These are phyloP conservation scores for Muschampia plurimacula DNA, from an alignment of 2,888 invertebrate species.

Conservation along the genomic window DNA sequence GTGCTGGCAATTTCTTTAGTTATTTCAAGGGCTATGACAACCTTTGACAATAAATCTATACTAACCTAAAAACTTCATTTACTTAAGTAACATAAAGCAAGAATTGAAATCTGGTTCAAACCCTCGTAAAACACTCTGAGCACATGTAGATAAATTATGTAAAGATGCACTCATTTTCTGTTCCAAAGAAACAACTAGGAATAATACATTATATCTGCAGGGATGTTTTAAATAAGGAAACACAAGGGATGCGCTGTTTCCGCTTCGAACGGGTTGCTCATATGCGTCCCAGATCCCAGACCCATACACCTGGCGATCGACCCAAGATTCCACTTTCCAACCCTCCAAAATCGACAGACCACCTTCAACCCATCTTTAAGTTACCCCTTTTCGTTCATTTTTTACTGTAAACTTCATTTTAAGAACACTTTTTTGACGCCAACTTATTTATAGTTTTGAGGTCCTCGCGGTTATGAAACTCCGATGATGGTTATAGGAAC, in stretches of 20 bases:
- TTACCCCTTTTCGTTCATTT: conserved; percentile 68
- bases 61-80: too few relatives aligned
- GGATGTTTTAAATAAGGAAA: conserved; percentile 64
- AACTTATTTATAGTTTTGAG: conserved; percentile 62
- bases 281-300: conserved; percentile 82
- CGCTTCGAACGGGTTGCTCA: conserved; percentile 77
- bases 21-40: too few relatives aligned
- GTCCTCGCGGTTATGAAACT: conserved; percentile 53
- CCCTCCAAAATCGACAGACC: conserved; percentile 71
- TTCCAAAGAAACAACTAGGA: conserved; percentile 18
- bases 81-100: too few relatives aligned
- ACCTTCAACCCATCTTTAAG: conserved; percentile 55
- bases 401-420: conserved; percentile 61
- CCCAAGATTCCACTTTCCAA: conserved; percentile 62
- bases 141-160: background rate
- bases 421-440: conserved; percentile 41
- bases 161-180: background rate
- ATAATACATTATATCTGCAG: conserved; percentile 41
- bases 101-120: too few relatives aligned
- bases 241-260: conserved; percentile 76
- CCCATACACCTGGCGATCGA: conserved; percentile 77
- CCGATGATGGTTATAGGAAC: conserved; percentile 57
- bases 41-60: too few relatives aligned
- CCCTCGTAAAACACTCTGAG: background rate
- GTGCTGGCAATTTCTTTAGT: too few relatives aligned